Evolutionary conservation across 2,888 invertebrate genomes (phyloP).

Genomic region (Siphlonurus alternatus): DNA sequence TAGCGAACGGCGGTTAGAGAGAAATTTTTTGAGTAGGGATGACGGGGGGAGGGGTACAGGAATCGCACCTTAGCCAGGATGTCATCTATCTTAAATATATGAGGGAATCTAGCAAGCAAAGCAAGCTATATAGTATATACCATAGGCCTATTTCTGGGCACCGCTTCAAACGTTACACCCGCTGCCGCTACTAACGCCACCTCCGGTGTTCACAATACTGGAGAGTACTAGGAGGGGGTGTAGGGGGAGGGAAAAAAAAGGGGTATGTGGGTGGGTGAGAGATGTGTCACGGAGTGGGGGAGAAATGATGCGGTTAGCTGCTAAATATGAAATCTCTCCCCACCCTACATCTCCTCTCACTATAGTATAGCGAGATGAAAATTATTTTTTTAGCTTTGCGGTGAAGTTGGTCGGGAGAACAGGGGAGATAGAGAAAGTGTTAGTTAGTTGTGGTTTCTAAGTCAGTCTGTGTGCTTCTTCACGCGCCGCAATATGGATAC

Average conservation of each 20-base stretch:
- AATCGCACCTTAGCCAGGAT: background rate
- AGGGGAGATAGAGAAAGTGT: too few species aligned
- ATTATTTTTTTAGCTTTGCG: conserved; percentile 12
- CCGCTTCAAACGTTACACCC: background rate
- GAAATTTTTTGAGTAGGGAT: too few species aligned
- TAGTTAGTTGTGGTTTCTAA: too few species aligned
- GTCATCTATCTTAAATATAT: background rate
- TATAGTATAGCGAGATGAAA: conserved; percentile 2
- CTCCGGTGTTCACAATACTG: too few species aligned
- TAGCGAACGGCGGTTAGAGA: too few species aligned
- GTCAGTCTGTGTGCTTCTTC: background rate
- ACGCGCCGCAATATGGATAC: background rate
- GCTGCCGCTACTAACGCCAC: too few species aligned
- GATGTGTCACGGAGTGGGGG: background rate
- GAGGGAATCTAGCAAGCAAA: too few species aligned
- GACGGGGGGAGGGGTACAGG: background rate
- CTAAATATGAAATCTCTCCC: conserved; percentile 14
- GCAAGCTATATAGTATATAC: background rate
- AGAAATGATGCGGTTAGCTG: background rate
- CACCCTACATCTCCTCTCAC: conserved; percentile 4
- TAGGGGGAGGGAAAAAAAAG: background rate
- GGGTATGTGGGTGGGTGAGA: background rate
- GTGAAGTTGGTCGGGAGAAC: conserved; percentile 10
- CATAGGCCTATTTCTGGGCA: background rate
- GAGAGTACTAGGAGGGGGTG: background rate